phyloP scores from a whole-genome alignment of 2,113 vertebrate species.

The Ciconia maguari region DNA sequence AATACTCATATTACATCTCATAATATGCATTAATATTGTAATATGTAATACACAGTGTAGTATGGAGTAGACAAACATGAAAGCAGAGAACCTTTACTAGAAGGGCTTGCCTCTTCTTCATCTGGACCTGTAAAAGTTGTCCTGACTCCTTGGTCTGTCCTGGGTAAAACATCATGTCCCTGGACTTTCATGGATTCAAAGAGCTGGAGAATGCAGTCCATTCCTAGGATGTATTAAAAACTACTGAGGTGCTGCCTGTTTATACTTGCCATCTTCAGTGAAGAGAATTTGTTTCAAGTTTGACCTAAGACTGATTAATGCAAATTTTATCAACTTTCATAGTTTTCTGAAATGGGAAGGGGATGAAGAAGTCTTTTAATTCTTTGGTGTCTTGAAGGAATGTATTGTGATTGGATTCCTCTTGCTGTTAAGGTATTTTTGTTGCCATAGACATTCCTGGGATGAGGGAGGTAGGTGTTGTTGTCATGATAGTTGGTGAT shows the following conservation, averaged over 20 bases:
- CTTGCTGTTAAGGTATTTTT: not conserved
- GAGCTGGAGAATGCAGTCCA: not conserved
- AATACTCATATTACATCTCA: not conserved
- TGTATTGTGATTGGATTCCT: not conserved
- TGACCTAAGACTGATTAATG: not conserved
- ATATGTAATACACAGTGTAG: not conserved
- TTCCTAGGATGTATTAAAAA: not conserved
- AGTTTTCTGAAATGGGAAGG: not conserved
- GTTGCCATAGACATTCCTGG: not conserved
- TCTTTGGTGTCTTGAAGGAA: not conserved
- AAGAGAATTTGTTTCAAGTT: not conserved
- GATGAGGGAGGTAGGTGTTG: not conserved
- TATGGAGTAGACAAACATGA: not conserved
- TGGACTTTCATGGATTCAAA: not conserved
- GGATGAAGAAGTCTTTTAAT: not conserved
- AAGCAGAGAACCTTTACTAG: not conserved
- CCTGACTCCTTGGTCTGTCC: not conserved
- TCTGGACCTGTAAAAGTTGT: not conserved
- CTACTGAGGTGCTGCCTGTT: not conserved
- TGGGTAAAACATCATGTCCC: not conserved
- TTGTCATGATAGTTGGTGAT: not conserved
- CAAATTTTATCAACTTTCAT: not conserved
- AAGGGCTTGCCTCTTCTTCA: not conserved
- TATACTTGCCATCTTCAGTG: not conserved
- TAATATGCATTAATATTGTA: not conserved